Evolutionary conservation across 2,888 invertebrate genomes (phyloP), one percentile per base, ranked within the genome.

Genomic region (Andrena bicolor): DNA sequence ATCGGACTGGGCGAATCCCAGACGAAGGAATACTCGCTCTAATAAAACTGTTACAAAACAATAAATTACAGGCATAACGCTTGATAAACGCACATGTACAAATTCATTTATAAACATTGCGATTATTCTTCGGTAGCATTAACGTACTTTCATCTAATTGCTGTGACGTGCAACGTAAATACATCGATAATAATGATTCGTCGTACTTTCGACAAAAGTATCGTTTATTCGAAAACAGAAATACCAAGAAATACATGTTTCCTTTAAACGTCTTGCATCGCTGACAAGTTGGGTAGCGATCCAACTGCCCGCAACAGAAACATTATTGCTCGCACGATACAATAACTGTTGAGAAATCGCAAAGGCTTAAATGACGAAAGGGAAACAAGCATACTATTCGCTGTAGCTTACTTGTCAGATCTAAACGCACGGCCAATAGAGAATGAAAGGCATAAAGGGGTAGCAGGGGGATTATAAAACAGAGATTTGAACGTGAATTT

Each of bases 1-100:
- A 94, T 99, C 99, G 6, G 96, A 96, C 88, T 98, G 98, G 1
- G 98, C 97, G 90, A 97, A 97, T 23, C 98, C 98, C 87, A 99
- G 95, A 66, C 98, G 96, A 76, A 99, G 94, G 91, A 99, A 97
- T 16, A 99, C 98, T 86, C 98, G 95, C 93, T 99, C 99, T 92
- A 99, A 95, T 68, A 99, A 95, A 94, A 97, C 98, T 98, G 91
- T 72, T 95, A 94, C 70, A 71, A 86, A 88, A 84, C 72, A 83
- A 79, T 78, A 80, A 65, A 32, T 69, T 69, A 72, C 23, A 60
- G 13, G 56, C 60, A 28, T 48, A 23, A 56, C 30, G 30, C 58
- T 63, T 49, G 4, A 8, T 23, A 16, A 66, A 41, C 26, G 13
- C 28, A 68, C 41, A 60, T 26, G 70, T 26, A 56, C 61, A 30